Percentiles rank a stretch among this genome's conserved stretches.
Conservation (phyloP, 37 sponge, comb jelly and placozoan genomes). For the Bolinopsis microptera region DNA sequence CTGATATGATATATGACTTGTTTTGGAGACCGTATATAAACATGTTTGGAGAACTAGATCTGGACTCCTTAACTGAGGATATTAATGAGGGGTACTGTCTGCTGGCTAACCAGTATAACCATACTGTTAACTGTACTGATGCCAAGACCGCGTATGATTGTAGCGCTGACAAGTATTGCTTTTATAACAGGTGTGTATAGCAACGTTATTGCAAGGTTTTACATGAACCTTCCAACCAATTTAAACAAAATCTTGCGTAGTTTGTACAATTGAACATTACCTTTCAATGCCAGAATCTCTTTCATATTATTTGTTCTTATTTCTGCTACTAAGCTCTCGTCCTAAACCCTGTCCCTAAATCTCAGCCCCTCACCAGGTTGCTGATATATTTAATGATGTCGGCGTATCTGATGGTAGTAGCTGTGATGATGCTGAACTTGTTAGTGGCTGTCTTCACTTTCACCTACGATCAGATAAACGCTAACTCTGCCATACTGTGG, state of each 20-base stretch:
- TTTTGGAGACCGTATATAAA: constrained; percentile 40
- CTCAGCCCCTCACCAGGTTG: neutral
- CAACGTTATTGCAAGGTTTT: no score
- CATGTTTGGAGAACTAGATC: constrained; percentile 17
- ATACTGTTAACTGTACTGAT: neutral
- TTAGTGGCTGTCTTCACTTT: constrained; percentile 19
- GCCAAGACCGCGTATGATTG: neutral
- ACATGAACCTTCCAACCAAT: no score
- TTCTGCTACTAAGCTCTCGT: no score
- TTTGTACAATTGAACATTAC: no score
- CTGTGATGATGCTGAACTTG: constrained; percentile 19
- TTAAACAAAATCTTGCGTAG: no score
- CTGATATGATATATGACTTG: neutral
- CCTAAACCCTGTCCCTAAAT: no score
- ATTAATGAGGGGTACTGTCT: neutral
- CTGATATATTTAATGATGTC: neutral
- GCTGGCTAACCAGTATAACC: neutral
- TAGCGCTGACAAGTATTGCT: neutral
- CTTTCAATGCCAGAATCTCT: no score
- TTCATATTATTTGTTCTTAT: no score
- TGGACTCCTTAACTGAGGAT: neutral
- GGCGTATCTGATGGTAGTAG: constrained; percentile 23
- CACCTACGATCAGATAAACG: constrained; percentile 39
- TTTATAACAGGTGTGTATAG: neutral
- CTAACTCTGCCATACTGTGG: neutral